Evolutionary conservation across 2,113 vertebrate species (phyloP).

Genomic region (Tachycineta bicolor): DNA sequence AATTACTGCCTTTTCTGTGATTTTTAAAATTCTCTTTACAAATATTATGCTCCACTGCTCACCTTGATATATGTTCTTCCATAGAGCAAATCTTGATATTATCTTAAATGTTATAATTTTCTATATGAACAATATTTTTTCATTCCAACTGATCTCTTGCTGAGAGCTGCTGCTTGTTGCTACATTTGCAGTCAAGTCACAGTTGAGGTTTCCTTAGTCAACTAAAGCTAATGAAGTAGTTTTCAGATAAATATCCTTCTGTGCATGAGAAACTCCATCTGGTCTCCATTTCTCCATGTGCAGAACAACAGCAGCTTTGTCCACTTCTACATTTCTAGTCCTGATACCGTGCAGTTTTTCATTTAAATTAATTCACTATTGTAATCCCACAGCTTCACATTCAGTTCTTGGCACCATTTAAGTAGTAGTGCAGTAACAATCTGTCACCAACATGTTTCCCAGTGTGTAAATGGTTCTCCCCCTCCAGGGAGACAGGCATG

Average conservation of each 20-base stretch:
- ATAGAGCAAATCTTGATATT: not conserved
- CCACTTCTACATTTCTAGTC: not conserved
- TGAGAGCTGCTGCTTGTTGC: not conserved
- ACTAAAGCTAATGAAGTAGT: not conserved
- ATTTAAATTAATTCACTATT: not conserved
- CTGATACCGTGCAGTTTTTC: not conserved
- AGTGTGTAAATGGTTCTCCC: not conserved
- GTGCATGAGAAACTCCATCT: not conserved
- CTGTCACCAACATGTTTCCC: not conserved
- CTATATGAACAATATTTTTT: not conserved
- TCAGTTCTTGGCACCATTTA: not conserved
- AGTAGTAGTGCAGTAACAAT: not conserved
- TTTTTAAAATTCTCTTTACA: not conserved
- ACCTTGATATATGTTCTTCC: not conserved
- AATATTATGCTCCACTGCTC: not conserved
- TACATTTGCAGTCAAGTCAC: not conserved
- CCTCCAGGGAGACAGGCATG: not conserved
- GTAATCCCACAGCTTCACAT: not conserved
- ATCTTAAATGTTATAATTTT: not conserved
- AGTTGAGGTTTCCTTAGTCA: not conserved
- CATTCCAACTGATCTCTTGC: not conserved
- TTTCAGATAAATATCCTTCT: not conserved
- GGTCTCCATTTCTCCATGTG: not conserved
- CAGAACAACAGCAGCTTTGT: not conserved
- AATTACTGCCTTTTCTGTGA: not conserved